phyloP scores from a whole-genome alignment of 2,113 vertebrate species.

The Chroicocephalus ridibundus region DNA sequence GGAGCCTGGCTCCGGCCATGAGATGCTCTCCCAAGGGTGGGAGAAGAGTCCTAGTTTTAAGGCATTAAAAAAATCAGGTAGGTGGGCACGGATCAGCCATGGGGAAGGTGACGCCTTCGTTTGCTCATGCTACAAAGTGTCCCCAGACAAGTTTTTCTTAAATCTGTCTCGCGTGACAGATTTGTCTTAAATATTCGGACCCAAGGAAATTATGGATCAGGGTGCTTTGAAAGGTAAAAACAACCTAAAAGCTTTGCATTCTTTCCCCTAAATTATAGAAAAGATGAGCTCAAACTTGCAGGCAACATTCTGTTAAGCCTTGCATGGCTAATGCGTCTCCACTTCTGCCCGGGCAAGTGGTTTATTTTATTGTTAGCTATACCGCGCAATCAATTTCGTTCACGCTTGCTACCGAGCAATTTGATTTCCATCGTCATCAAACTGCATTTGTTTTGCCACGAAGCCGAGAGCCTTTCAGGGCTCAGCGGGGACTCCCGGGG shows the following conservation, averaged over 20 bases:
- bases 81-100: not conserved
- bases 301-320: not conserved
- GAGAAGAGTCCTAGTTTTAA: not conserved
- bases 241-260: not conserved
- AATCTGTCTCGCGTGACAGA: rapidly evolving
- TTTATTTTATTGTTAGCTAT: not conserved
- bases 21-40: not conserved
- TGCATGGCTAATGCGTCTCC: not conserved
- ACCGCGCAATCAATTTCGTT: not conserved
- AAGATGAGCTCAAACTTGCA: not conserved
- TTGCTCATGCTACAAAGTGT: rapidly evolving
- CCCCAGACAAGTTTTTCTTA: not conserved
- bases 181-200: not conserved
- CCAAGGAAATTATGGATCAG: not conserved
- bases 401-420: not conserved
- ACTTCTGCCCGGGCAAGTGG: not conserved
- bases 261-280: not conserved
- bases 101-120: rapidly evolving
- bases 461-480: not conserved
- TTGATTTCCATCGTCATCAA: not conserved
- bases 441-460: not conserved
- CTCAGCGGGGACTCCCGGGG: rapidly evolving
- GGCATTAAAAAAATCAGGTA: not conserved
- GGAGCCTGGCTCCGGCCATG: rapidly evolving
- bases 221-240: not conserved